Conservation (phyloP, 2,113 vertebrate species). For the Caracal caracal region DNA sequence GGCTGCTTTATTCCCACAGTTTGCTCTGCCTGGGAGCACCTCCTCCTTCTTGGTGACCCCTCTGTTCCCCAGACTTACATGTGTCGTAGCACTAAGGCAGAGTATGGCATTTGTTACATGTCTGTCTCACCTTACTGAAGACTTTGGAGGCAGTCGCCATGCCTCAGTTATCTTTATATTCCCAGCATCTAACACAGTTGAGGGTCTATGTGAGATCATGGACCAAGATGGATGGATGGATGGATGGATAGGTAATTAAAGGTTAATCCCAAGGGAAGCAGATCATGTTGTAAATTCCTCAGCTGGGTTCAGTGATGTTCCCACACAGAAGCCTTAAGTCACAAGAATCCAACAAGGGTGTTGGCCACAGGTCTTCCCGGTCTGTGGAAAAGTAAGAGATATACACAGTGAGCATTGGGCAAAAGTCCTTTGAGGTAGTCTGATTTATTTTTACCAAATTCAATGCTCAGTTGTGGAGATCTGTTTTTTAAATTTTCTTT, state of each 20-base stretch:
- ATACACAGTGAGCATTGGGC: background rate
- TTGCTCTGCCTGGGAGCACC: background rate
- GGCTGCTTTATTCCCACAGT: background rate
- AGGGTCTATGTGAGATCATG: background rate
- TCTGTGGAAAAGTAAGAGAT: background rate
- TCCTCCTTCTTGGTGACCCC: background rate
- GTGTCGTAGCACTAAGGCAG: background rate
- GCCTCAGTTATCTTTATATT: background rate
- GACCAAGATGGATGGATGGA: too few relatives aligned
- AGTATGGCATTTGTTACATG: background rate
- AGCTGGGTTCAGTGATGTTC: background rate
- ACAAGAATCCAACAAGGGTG: background rate
- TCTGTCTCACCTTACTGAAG: background rate
- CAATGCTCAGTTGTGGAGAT: background rate
- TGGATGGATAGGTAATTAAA: background rate
- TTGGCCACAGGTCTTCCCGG: background rate
- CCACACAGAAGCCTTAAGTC: background rate
- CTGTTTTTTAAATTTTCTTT: background rate
- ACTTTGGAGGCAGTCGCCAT: background rate
- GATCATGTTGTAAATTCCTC: background rate
- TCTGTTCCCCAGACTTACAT: background rate
- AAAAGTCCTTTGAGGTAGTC: background rate
- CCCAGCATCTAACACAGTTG: background rate
- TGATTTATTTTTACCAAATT: background rate
- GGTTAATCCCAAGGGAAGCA: background rate